These are phyloP conservation scores for Mimachlamys varia DNA, from an alignment of 2,888 invertebrate genomes.

Conservation along the genomic window DNA sequence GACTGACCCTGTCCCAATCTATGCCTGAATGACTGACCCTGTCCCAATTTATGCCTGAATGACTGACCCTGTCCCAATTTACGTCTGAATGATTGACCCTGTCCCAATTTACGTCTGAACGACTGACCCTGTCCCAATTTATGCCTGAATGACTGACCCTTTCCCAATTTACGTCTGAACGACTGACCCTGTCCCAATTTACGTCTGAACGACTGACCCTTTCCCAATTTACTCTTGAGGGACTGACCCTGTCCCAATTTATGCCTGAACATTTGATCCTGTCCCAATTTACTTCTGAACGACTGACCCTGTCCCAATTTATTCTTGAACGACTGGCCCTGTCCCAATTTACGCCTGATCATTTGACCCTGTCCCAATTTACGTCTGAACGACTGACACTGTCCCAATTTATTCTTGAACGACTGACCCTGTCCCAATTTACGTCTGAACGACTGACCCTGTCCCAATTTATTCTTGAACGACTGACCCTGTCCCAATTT, in stretches of 20 bases:
- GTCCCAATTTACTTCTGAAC: neutral
- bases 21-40: too few species aligned
- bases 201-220: too few species aligned
- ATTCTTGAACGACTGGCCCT: too few species aligned
- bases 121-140: neutral
- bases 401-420: neutral
- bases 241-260: neutral
- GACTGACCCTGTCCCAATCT: neutral
- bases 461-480: neutral
- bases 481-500: neutral
- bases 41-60: neutral
- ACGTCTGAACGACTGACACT: too few species aligned
- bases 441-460: too few species aligned
- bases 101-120: neutral
- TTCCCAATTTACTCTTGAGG: neutral
- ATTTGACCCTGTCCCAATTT: neutral
- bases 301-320: neutral
- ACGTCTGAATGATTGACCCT: too few species aligned
- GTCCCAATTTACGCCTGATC: neutral
- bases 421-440: neutral
- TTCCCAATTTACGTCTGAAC: neutral
- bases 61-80: neutral
- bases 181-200: neutral
- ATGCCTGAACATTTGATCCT: too few species aligned
- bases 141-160: too few species aligned